These are phyloP conservation scores for Bilobella aurantiaca DNA, from an alignment of 1,140 invertebrate species.

Conservation along the genomic window DNA sequence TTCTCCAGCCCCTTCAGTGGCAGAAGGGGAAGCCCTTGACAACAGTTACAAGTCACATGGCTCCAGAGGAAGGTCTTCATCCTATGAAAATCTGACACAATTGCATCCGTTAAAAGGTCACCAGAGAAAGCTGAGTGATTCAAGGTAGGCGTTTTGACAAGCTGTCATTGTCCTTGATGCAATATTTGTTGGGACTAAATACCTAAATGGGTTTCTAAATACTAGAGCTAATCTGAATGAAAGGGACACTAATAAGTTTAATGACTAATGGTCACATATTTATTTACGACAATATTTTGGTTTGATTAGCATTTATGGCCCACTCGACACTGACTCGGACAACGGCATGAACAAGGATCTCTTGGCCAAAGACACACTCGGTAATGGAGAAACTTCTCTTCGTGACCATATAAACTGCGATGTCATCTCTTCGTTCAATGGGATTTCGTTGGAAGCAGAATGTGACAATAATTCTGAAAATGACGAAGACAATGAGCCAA, in stretches of 20 bases:
- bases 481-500: conserved; percentile 29
- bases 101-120: conserved; percentile 5
- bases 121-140: conserved; percentile 23
- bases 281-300: not conserved
- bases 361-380: not conserved
- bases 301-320: not conserved
- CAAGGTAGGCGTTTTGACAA: conserved; percentile 5
- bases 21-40: conserved; percentile 18
- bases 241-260: no score
- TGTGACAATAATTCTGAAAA: conserved; percentile 22
- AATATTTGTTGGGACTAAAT: no score
- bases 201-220: no score
- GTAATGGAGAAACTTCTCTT: not conserved
- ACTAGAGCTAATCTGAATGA: no score
- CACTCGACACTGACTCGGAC: not conserved
- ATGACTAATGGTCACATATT: not conserved
- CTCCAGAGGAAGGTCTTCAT: conserved; percentile 10
- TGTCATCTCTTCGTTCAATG: no score
- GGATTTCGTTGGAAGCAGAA: no score
- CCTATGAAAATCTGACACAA: conserved; percentile 23
- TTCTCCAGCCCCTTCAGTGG: conserved; percentile 33
- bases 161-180: not conserved
- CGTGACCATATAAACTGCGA: no score
- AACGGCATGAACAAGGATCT: not conserved
- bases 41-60: conserved; percentile 15